Evolutionary conservation across 2,797 vertebrate genomes (phyloP).

Genomic region (Moxostoma hubbsi): DNA sequence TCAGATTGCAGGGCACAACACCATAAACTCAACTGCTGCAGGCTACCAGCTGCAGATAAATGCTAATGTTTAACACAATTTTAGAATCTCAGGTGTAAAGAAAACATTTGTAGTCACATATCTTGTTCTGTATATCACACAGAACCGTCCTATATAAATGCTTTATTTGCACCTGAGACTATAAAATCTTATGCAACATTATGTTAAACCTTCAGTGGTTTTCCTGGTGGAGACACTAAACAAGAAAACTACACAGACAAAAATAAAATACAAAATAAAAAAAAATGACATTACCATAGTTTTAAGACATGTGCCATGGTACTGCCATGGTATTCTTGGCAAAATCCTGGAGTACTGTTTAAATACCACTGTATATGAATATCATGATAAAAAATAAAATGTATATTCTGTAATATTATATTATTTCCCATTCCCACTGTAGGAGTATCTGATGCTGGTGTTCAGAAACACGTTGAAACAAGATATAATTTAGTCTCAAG

Average conservation of each 20-base stretch:
- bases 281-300: background rate
- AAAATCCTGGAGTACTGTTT: too few relatives aligned
- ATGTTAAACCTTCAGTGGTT: background rate
- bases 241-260: background rate
- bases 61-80: conserved; percentile 27
- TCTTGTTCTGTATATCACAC: background rate
- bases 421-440: too few relatives aligned
- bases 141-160: conserved; percentile 6
- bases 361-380: too few relatives aligned
- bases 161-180: conserved; percentile 10
- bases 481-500: too few relatives aligned
- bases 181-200: background rate
- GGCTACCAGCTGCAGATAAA: conserved; percentile 14
- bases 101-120: background rate
- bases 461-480: too few relatives aligned
- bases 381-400: too few relatives aligned
- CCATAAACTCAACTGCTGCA: background rate
- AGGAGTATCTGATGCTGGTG: too few relatives aligned
- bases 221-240: background rate
- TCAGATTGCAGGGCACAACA: conserved; percentile 2
- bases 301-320: background rate
- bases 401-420: too few relatives aligned
- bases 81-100: conserved; percentile 19
- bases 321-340: too few relatives aligned
- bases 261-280: background rate